These are phyloP conservation scores for Cygnus buccinator DNA, from an alignment of 2,113 vertebrate genomes.

Conservation along the genomic window DNA sequence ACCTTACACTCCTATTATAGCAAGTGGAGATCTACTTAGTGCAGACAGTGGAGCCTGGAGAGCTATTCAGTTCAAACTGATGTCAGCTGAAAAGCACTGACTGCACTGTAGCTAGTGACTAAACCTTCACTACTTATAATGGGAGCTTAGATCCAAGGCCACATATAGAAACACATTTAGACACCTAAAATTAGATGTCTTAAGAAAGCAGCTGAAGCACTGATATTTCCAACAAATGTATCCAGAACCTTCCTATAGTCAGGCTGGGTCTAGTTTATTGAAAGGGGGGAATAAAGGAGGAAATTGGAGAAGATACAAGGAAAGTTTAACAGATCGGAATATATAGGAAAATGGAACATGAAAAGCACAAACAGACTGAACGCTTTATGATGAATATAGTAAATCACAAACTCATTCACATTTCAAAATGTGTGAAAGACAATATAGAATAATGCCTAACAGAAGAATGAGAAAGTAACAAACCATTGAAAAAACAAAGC, in stretches of 20 bases:
- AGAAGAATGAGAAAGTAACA: neutral
- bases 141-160: slow-evolving; percentile 36
- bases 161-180: slow-evolving; percentile 63
- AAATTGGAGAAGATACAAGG: neutral
- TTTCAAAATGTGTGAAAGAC: neutral
- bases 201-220: slow-evolving; percentile 35
- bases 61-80: slow-evolving; percentile 43
- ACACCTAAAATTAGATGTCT: slow-evolving; percentile 63
- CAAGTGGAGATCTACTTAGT: neutral
- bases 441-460: neutral
- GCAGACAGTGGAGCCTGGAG: slow-evolving; percentile 22
- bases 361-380: neutral
- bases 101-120: slow-evolving; percentile 36
- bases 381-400: neutral
- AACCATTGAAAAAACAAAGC: neutral
- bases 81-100: slow-evolving; percentile 52
- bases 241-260: slow-evolving; percentile 28
- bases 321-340: neutral
- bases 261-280: neutral
- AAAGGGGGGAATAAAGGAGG: neutral
- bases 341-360: neutral
- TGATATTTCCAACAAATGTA: slow-evolving; percentile 30
- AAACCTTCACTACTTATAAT: slow-evolving; percentile 52
- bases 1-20: slow-evolving; percentile 13
- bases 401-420: neutral